phyloP scores from a whole-genome alignment of 1,140 invertebrate species.

The Magallana gigas region DNA sequence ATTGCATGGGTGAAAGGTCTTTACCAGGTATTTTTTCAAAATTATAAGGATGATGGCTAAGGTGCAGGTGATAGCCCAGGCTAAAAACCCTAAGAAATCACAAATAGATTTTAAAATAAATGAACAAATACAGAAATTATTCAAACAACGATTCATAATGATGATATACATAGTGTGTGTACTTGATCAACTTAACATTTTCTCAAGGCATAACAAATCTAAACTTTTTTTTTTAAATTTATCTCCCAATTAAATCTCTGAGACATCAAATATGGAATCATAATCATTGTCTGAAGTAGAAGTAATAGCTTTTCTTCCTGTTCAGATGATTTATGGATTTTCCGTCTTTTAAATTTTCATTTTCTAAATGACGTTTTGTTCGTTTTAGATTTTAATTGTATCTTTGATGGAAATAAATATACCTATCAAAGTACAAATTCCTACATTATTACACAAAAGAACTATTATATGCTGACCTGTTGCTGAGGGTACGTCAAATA shows the following conservation, averaged over 20 bases:
- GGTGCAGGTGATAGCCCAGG: slow-evolving; percentile 1
- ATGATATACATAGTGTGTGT: background rate
- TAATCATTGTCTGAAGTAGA: background rate
- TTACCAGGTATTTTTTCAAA: slow-evolving; percentile 1
- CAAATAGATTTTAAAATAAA: background rate
- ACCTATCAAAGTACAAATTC: slow-evolving; percentile 4
- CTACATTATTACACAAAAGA: slow-evolving; percentile 5
- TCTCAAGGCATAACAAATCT: background rate
- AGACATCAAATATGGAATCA: background rate
- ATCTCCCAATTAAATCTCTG: background rate
- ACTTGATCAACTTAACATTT: background rate
- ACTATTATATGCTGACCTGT: slow-evolving; percentile 4
- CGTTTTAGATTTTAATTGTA: slow-evolving; percentile 29
- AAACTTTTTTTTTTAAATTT: background rate
- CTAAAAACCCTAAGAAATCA: slow-evolving; percentile 7
- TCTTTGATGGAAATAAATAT: slow-evolving; percentile 39
- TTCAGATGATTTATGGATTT: background rate
- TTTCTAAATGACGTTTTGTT: background rate
- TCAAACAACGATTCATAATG: background rate
- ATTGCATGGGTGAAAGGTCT: background rate
- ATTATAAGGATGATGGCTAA: background rate
- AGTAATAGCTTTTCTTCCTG: background rate
- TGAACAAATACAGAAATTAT: slow-evolving; percentile 9
- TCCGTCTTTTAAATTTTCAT: slow-evolving; percentile 2
- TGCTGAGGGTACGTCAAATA: background rate